phyloP scores from a whole-genome alignment of 1,140 invertebrate species.

The Helicoverpa zea region DNA sequence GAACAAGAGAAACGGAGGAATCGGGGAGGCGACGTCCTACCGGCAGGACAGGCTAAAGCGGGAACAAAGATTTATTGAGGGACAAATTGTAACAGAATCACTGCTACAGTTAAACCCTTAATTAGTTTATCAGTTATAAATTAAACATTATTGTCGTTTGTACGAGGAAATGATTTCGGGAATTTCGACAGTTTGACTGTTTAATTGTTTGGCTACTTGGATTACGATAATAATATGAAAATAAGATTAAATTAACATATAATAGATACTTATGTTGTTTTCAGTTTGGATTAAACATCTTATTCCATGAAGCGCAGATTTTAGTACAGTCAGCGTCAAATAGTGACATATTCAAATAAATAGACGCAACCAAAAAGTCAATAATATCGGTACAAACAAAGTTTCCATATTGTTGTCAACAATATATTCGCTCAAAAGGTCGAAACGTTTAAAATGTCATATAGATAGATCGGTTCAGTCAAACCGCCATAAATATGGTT shows the following conservation, averaged over 20 bases:
- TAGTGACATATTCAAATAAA: no score
- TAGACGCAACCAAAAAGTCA: no score
- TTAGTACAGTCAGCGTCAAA: no score
- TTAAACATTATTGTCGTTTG: slow-evolving; percentile 41
- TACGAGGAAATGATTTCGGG: not conserved
- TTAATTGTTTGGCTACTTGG: not conserved
- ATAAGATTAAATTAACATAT: not conserved
- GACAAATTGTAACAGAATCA: slow-evolving; percentile 53
- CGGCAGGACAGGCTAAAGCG: slow-evolving; percentile 32
- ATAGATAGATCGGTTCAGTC: no score
- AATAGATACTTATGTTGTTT: not conserved
- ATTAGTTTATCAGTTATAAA: slow-evolving; percentile 53
- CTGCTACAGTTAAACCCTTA: slow-evolving; percentile 46
- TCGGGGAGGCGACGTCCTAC: slow-evolving; percentile 31
- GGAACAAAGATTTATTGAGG: slow-evolving; percentile 51
- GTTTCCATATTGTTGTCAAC: no score
- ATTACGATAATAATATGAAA: not conserved
- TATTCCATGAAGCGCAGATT: no score
- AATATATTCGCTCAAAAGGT: no score
- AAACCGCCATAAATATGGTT: no score
- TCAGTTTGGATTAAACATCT: no score
- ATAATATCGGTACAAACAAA: no score
- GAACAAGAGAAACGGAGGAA: slow-evolving; percentile 38
- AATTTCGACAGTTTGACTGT: not conserved
- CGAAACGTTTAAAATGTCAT: no score